phyloP scores from a whole-genome alignment of 2,888 invertebrate species.

The Cheilosia grossa region DNA sequence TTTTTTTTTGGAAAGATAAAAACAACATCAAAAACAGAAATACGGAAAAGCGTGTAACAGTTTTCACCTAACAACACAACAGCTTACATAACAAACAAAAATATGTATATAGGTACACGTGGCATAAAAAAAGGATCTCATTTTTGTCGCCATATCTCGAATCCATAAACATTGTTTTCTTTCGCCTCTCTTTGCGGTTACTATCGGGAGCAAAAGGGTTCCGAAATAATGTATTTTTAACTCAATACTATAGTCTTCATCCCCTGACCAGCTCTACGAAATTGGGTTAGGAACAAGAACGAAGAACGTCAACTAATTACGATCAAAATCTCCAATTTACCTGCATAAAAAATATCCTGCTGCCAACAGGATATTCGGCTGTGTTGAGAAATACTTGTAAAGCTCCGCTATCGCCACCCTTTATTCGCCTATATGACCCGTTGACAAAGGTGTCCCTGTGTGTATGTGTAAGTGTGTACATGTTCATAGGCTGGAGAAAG shows the following conservation, averaged over 20 bases:
- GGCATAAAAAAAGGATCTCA: slow-evolving; percentile 18
- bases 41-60: slow-evolving; percentile 4
- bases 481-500: slow-evolving; percentile 6
- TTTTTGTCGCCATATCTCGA: slow-evolving; percentile 53
- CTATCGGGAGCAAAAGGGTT: slow-evolving; percentile 36
- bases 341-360: slow-evolving; percentile 47
- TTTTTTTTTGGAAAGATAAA: slow-evolving; percentile 32
- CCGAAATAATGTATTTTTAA: slow-evolving; percentile 67
- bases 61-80: slow-evolving; percentile 51
- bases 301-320: slow-evolving; percentile 60
- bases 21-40: slow-evolving; percentile 28
- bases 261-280: slow-evolving; percentile 13
- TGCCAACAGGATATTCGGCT: slow-evolving; percentile 24
- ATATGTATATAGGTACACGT: too few relatives aligned
- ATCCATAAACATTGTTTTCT: slow-evolving; percentile 44
- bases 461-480: not conserved
- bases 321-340: slow-evolving; percentile 59
- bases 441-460: not conserved
- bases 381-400: slow-evolving; percentile 52
- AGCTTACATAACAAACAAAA: slow-evolving; percentile 15
- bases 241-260: slow-evolving; percentile 9
- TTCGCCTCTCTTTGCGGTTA: slow-evolving; percentile 24
- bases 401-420: not conserved
- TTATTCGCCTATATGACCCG: not conserved
- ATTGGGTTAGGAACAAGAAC: slow-evolving; percentile 59